These are phyloP conservation scores for Catocala nupta DNA, from an alignment of 2,888 invertebrate genomes.

Conservation along the genomic window DNA sequence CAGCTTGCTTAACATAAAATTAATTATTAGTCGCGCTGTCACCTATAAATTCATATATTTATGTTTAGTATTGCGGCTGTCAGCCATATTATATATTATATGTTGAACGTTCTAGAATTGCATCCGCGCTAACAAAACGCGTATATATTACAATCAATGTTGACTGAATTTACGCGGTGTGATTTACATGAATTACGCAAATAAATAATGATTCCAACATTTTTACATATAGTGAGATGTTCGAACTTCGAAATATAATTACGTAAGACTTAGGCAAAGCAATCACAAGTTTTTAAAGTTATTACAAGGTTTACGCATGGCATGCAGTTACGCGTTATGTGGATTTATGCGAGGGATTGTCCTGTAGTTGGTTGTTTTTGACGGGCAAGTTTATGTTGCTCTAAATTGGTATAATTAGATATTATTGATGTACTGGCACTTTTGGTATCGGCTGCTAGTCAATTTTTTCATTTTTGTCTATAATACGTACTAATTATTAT, in stretches of 20 bases:
- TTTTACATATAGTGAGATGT: constrained; percentile 11
- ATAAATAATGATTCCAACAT: no score
- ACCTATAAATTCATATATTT: neutral
- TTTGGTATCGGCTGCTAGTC: constrained; percentile 8
- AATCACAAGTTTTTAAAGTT: constrained; percentile 6
- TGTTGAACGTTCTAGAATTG: neutral
- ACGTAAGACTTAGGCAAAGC: constrained; percentile 14
- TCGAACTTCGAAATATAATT: neutral
- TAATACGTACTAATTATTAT: no score
- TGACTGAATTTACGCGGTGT: no score
- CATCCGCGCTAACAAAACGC: no score
- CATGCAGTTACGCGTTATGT: constrained; percentile 1
- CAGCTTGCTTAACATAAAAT: no score
- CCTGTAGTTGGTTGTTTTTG: constrained; percentile 5
- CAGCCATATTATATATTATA: neutral
- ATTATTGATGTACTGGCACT: constrained; percentile 7
- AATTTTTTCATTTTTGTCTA: no score
- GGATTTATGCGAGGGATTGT: neutral
- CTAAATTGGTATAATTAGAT: constrained; percentile 15
- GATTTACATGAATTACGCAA: no score
- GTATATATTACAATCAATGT: no score
- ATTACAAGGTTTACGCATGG: neutral
- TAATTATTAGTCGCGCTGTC: neutral
- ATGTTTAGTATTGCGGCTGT: neutral
- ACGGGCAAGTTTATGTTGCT: constrained; percentile 17